These are phyloP conservation scores for Platycheirus rosarum DNA, from an alignment of 2,888 invertebrate genomes.

Conservation along the genomic window DNA sequence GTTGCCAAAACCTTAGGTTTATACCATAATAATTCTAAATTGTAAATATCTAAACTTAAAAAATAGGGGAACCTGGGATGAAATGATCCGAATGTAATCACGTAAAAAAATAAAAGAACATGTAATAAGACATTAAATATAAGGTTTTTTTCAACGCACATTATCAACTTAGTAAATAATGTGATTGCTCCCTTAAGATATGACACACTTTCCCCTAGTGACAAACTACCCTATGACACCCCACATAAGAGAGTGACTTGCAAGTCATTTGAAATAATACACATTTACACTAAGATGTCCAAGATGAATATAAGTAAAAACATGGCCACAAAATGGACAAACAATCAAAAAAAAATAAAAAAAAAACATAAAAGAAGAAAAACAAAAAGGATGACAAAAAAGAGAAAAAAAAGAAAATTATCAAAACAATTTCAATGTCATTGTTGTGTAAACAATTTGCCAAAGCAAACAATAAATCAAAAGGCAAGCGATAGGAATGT, in stretches of 20 bases:
- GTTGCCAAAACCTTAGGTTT: no score
- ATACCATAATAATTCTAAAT: no score
- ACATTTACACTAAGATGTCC: constrained; percentile 12
- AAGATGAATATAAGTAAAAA: constrained; percentile 8
- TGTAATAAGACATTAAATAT: no score
- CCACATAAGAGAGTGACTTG: neutral
- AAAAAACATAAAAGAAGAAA: neutral
- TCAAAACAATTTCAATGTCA: constrained; percentile 49
- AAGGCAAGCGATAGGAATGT: constrained; percentile 59
- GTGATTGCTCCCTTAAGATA: neutral
- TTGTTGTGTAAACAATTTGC: constrained; percentile 69
- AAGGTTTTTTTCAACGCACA: no score
- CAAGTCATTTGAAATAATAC: neutral
- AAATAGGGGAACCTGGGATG: no score
- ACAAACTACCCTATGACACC: neutral
- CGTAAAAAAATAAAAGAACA: no score
- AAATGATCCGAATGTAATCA: no score
- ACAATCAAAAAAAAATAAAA: neutral
- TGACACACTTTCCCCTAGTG: neutral
- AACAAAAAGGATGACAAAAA: neutral
- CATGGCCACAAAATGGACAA: constrained; percentile 3
- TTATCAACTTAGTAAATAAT: no score
- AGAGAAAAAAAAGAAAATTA: constrained; percentile 10
- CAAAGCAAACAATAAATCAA: constrained; percentile 64
- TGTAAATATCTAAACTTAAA: no score